phyloP scores from a whole-genome alignment of 2,113 vertebrate species.

The Acrocephalus kingi region DNA sequence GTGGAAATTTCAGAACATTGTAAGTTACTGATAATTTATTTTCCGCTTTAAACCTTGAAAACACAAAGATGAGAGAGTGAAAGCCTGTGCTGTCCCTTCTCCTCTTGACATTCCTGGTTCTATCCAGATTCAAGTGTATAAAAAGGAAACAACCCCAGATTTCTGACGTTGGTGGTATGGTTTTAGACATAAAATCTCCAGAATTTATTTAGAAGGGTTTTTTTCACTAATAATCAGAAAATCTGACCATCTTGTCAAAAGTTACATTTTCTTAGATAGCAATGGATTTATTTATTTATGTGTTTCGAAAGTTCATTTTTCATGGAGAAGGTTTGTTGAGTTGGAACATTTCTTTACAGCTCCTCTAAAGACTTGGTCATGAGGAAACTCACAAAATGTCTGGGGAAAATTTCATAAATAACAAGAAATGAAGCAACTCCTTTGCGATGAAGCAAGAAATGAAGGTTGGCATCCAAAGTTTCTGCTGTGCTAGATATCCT shows the following conservation, averaged over 20 bases:
- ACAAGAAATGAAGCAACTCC: background rate
- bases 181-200: background rate
- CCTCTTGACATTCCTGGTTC: background rate
- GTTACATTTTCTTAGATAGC: background rate
- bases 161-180: background rate
- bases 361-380: background rate
- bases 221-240: background rate
- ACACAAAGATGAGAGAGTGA: background rate
- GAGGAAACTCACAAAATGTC: slow-evolving; percentile 2
- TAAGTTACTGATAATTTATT: background rate
- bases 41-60: background rate
- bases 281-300: background rate
- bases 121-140: background rate
- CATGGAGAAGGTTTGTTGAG: background rate
- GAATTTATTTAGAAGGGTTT: background rate
- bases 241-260: background rate
- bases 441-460: slow-evolving; percentile 5
- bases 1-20: background rate
- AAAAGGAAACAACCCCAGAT: background rate
- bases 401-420: background rate
- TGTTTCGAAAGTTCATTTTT: background rate
- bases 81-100: background rate
- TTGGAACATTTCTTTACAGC: background rate
- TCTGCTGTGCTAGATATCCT: background rate
- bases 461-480: background rate